Percentiles rank a stretch among this genome's conserved stretches.
Conservation (phyloP, 2,888 invertebrate genomes). For the Trissolcus japonicus region DNA sequence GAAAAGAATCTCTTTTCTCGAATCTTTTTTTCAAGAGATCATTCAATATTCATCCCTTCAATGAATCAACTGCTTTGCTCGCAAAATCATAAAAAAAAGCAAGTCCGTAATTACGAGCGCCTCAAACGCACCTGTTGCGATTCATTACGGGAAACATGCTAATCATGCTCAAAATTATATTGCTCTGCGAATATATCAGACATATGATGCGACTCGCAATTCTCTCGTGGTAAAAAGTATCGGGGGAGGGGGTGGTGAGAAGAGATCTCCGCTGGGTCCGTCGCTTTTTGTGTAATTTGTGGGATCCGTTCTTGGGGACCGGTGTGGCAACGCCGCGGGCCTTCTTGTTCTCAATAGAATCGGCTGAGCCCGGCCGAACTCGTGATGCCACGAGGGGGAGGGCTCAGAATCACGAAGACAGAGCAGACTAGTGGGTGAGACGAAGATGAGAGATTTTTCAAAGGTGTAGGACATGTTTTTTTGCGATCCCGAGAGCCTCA, state of each 20-base stretch:
- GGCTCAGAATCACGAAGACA: constrained; percentile 10
- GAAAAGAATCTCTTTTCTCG: no score
- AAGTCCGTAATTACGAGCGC: not conserved
- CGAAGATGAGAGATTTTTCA: not conserved
- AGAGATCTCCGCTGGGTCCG: constrained; percentile 57
- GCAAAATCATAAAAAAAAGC: not conserved
- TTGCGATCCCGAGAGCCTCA: not conserved
- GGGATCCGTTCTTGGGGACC: constrained; percentile 60
- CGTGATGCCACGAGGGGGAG: constrained; percentile 19
- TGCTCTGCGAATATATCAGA: constrained; percentile 6
- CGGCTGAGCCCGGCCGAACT: constrained; percentile 44
- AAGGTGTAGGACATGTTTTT: not conserved
- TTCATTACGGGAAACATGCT: not conserved
- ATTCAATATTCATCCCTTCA: no score
- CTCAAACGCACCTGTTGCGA: constrained; percentile 1
- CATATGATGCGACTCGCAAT: constrained; percentile 28
- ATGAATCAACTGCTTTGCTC: constrained; percentile 2
- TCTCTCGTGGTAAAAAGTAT: constrained; percentile 15
- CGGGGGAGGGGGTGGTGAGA: constrained; percentile 28
- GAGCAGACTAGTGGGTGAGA: constrained; percentile 11
- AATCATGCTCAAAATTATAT: not conserved
- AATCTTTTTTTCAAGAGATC: no score
- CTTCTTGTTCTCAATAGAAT: constrained; percentile 62
- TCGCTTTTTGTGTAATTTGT: constrained; percentile 69
- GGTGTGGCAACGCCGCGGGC: constrained; percentile 71